A percentile compares a stretch with the other conserved stretches of the same genome.
Evolutionary conservation across 2,797 vertebrate species (phyloP).

Genomic region (Platyrinchus mystaceus): DNA sequence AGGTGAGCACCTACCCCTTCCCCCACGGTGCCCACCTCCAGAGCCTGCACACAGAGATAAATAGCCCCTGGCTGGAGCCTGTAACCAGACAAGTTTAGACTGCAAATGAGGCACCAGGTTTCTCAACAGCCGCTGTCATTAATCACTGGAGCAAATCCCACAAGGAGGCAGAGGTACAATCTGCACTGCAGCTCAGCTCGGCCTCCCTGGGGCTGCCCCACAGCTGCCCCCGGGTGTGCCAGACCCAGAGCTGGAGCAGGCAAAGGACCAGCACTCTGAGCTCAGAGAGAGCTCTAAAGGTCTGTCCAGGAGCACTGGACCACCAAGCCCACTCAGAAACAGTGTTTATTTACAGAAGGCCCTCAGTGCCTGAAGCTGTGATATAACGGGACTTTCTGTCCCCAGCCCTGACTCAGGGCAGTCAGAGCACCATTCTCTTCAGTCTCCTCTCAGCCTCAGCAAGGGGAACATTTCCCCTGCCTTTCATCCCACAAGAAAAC

Average conservation of each 20-base stretch:
- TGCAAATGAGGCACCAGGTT: conserved; percentile 40
- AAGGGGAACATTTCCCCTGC: background rate
- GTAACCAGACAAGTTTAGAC: conserved; percentile 56
- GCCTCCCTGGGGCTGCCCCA: background rate
- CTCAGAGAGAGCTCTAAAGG: background rate
- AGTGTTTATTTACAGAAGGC: background rate
- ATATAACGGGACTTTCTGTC: background rate
- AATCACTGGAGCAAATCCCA: conserved; percentile 33
- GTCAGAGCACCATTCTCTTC: background rate
- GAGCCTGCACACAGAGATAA: conserved; percentile 2
- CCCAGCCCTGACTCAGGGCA: background rate
- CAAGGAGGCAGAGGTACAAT: background rate
- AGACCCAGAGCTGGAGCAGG: background rate
- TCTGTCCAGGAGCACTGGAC: background rate
- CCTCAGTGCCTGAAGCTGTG: background rate
- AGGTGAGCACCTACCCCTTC: background rate
- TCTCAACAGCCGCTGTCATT: background rate
- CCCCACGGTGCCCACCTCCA: background rate
- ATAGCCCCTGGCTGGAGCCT: conserved; percentile 34
- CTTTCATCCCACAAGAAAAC: background rate
- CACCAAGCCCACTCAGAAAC: background rate
- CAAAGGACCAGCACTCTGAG: background rate
- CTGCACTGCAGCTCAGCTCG: background rate
- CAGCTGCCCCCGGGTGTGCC: background rate
- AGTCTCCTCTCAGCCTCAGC: background rate